These are phyloP conservation scores for Carlito syrichta DNA, from an alignment of 2,113 vertebrate genomes.

Conservation along the genomic window DNA sequence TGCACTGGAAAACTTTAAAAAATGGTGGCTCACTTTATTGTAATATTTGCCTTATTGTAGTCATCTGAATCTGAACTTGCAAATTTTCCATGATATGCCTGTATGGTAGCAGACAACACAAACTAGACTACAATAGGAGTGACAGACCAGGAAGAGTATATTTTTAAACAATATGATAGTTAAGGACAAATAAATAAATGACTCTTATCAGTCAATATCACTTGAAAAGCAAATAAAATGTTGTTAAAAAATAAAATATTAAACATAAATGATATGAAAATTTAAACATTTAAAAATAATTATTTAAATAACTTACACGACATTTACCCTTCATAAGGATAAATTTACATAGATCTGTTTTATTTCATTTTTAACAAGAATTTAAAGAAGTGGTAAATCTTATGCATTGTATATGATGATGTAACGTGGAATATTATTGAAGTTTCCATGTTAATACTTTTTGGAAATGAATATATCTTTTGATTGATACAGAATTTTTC, in stretches of 20 bases:
- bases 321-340: not conserved
- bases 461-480: not conserved
- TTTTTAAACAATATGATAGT: not conserved
- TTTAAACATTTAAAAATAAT: not conserved
- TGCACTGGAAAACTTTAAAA: not conserved
- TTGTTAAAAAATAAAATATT: not conserved
- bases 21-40: not conserved
- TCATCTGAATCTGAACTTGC: not conserved
- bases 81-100: not conserved
- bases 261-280: not conserved
- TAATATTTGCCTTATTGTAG: not conserved
- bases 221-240: not conserved
- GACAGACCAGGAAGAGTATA: not conserved
- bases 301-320: not conserved
- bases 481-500: not conserved
- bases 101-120: not conserved
- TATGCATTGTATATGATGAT: not conserved
- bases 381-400: not conserved
- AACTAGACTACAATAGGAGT: not conserved
- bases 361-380: not conserved
- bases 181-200: not conserved
- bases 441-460: not conserved
- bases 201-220: not conserved
- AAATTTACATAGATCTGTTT: not conserved
- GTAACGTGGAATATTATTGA: not conserved